Percentiles rank a stretch among this genome's conserved stretches.
Conservation (phyloP, 2,888 invertebrate genomes). For the Xestia rhomboidea region DNA sequence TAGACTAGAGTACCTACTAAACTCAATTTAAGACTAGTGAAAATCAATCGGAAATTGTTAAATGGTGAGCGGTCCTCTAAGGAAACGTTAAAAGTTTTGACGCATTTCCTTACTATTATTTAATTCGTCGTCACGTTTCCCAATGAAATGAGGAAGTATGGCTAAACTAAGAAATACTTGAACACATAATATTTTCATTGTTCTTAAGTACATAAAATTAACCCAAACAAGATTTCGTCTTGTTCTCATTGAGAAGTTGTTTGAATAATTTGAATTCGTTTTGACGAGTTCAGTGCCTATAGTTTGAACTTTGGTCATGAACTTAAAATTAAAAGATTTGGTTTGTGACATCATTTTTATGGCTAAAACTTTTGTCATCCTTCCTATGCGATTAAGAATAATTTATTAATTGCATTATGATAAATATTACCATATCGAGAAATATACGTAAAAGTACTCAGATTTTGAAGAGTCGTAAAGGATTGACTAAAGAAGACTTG, state of each 20-base stretch:
- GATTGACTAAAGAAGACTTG: neutral
- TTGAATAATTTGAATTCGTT: slow-evolving; percentile 15
- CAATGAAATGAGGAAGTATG: slow-evolving; percentile 34
- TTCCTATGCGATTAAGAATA: neutral
- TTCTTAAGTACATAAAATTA: slow-evolving; percentile 17
- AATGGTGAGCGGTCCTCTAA: neutral
- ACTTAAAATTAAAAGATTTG: neutral
- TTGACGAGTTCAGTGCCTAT: slow-evolving; percentile 8
- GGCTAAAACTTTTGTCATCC: too few relatives aligned
- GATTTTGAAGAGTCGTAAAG: neutral
- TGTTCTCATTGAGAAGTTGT: slow-evolving; percentile 14
- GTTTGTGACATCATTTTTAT: neutral
- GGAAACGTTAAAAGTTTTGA: neutral
- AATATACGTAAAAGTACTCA: neutral
- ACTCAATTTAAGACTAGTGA: neutral
- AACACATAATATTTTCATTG: neutral
- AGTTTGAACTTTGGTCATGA: slow-evolving; percentile 1
- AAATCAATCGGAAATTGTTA: neutral
- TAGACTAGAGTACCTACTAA: too few relatives aligned
- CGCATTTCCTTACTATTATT: neutral
- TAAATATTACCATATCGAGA: neutral
- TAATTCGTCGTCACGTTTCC: neutral
- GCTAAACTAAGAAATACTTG: neutral
- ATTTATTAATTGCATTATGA: neutral
- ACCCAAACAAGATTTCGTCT: slow-evolving; percentile 16